Evolutionary conservation across 2,888 invertebrate genomes (phyloP).

Genomic region (Elaeidobius kamerunicus): DNA sequence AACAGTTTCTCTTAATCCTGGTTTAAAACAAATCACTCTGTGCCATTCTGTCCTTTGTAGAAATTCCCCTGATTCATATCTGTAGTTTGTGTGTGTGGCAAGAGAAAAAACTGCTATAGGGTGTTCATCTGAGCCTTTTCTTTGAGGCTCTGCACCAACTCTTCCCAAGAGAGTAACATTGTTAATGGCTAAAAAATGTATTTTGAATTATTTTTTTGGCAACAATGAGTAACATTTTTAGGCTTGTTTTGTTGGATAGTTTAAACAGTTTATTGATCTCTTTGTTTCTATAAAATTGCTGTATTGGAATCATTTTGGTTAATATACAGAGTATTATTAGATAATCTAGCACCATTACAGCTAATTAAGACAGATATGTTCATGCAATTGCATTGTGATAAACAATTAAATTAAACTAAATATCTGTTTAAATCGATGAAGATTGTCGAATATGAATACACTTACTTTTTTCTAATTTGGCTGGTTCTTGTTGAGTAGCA

Average conservation of each 20-base stretch:
- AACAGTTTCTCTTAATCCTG: constrained; percentile 74
- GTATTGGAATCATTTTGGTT: too few species aligned
- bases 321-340: too few species aligned
- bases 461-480: constrained; percentile 47
- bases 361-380: too few species aligned
- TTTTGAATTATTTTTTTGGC: constrained; percentile 4
- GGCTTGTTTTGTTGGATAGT: too few species aligned
- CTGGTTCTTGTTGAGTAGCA: constrained; percentile 41
- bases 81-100: constrained; percentile 86
- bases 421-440: too few species aligned
- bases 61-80: constrained; percentile 73
- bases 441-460: neutral
- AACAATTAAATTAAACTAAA: too few species aligned
- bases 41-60: constrained; percentile 89
- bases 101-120: constrained; percentile 87
- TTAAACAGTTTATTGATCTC: neutral
- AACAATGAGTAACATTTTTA: too few species aligned
- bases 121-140: constrained; percentile 75
- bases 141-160: constrained; percentile 85
- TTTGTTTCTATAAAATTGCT: too few species aligned
- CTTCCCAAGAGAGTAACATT: constrained; percentile 81
- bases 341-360: too few species aligned
- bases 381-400: too few species aligned
- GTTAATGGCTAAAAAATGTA: constrained; percentile 66
- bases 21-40: constrained; percentile 66